Percentiles rank a stretch among this genome's conserved stretches.
Evolutionary conservation across 2,113 vertebrate genomes (phyloP).

Genomic region (Engraulis encrasicolus): DNA sequence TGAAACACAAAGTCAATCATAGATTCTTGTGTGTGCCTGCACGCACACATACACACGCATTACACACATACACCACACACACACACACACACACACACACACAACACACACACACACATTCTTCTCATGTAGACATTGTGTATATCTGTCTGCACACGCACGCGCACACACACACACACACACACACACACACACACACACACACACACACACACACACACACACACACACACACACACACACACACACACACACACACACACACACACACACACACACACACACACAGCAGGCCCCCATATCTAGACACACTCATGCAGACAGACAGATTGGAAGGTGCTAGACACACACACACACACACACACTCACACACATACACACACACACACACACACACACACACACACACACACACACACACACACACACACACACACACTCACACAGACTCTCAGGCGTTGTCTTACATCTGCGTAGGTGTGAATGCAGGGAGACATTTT

Average conservation of each 20-base stretch:
- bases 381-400: background rate
- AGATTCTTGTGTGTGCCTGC: too few relatives aligned
- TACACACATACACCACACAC: too few relatives aligned
- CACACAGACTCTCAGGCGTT: constrained; percentile 43
- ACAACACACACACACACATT: background rate
- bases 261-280: background rate
- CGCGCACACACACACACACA: background rate
- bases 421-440: background rate
- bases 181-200: constrained; percentile 17
- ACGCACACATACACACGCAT: background rate
- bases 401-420: background rate
- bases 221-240: constrained; percentile 12
- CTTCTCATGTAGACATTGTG: background rate
- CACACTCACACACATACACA: background rate
- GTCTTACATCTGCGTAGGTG: constrained; percentile 73
- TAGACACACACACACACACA: constrained; percentile 50
- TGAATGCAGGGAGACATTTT: constrained; percentile 60
- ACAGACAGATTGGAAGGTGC: constrained; percentile 41
- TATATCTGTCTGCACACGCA: too few relatives aligned
- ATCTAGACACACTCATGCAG: background rate
- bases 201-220: constrained; percentile 29
- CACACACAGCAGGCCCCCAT: background rate
- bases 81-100: background rate
- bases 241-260: background rate
- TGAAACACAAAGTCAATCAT: too few relatives aligned